These are phyloP conservation scores for Sipunculus nudus DNA, from an alignment of 2,888 invertebrate genomes.

Conservation along the genomic window DNA sequence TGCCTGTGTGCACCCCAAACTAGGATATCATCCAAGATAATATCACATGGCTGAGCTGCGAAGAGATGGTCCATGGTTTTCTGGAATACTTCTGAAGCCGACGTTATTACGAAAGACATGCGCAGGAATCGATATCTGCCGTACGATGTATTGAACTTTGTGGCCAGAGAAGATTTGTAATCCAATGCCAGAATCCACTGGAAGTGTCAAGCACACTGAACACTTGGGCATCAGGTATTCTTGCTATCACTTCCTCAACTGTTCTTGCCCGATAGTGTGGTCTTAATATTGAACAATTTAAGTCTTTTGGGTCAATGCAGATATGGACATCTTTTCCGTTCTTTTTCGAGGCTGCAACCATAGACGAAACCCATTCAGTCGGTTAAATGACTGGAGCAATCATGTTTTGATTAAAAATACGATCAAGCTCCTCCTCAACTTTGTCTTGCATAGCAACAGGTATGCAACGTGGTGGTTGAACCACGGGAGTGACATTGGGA, in stretches of 20 bases:
- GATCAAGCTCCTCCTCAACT: too few species aligned
- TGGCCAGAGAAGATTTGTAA: conserved; percentile 17
- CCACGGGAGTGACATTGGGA: too few species aligned
- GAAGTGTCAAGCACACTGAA: conserved; percentile 37
- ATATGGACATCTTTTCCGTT: too few species aligned
- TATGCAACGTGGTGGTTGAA: too few species aligned
- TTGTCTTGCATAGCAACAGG: too few species aligned
- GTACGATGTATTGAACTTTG: conserved; percentile 34
- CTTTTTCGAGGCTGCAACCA: too few species aligned
- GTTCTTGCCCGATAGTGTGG: conserved; percentile 20
- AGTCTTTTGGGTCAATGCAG: too few species aligned
- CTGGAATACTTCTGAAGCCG: conserved; percentile 32
- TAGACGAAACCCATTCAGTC: too few species aligned
- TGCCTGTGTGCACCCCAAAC: background rate
- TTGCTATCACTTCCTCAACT: conserved; percentile 34
- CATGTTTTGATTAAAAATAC: too few species aligned
- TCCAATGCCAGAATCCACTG: conserved; percentile 27
- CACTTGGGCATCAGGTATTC: conserved; percentile 21
- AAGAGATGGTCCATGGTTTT: conserved; percentile 25
- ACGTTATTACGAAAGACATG: conserved; percentile 36
- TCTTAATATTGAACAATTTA: too few species aligned
- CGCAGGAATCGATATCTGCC: too few species aligned
- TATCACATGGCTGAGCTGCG: background rate
- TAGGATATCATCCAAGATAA: conserved; percentile 6
- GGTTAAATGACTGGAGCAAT: too few species aligned